Evolutionary conservation across 2,113 vertebrate species (phyloP).

Genomic region (Salvelinus alpinus): DNA sequence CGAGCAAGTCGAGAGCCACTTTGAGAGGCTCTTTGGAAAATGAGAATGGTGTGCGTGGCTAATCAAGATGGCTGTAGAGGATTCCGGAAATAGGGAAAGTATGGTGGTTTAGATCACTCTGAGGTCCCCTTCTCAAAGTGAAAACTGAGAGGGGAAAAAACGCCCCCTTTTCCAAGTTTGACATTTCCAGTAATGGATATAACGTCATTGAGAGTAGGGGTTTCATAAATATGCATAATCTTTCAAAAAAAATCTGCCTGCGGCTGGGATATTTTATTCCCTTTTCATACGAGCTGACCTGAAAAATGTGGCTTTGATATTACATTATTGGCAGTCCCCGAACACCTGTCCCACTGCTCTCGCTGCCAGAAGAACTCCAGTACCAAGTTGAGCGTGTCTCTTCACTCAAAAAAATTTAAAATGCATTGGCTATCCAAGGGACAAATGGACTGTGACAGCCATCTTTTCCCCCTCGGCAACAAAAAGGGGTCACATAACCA

Average conservation of each 20-base stretch:
- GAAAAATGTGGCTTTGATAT: conserved; percentile 61
- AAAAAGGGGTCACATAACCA: conserved; percentile 19
- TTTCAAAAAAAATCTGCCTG: conserved; percentile 25
- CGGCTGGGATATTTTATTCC: conserved; percentile 62
- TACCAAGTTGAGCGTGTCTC: conserved; percentile 30
- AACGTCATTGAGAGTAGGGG: conserved; percentile 53
- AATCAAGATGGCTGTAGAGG: conserved; percentile 85
- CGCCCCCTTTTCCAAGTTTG: conserved; percentile 70
- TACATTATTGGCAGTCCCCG: conserved; percentile 55
- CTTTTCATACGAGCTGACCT: conserved; percentile 59
- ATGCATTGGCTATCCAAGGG: conserved; percentile 31
- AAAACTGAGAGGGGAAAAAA: conserved; percentile 80
- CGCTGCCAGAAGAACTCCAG: conserved; percentile 43
- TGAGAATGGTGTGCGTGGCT: conserved; percentile 15
- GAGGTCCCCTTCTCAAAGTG: conserved; percentile 17
- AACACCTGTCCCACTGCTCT: conserved; percentile 52
- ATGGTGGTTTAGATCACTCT: conserved; percentile 54
- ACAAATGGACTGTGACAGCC: conserved; percentile 50
- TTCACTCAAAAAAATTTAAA: background rate
- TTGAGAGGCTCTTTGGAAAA: conserved; percentile 69
- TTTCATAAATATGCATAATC: conserved; percentile 69
- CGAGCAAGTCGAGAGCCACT: conserved; percentile 83
- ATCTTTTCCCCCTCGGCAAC: conserved; percentile 20
- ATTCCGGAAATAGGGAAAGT: conserved; percentile 53
- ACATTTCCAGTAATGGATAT: conserved; percentile 73